A percentile compares a stretch with the other conserved stretches of the same genome.
Evolutionary conservation across 2,888 invertebrate genomes (phyloP).

Genomic region (Sarcophaga caerulescens): DNA sequence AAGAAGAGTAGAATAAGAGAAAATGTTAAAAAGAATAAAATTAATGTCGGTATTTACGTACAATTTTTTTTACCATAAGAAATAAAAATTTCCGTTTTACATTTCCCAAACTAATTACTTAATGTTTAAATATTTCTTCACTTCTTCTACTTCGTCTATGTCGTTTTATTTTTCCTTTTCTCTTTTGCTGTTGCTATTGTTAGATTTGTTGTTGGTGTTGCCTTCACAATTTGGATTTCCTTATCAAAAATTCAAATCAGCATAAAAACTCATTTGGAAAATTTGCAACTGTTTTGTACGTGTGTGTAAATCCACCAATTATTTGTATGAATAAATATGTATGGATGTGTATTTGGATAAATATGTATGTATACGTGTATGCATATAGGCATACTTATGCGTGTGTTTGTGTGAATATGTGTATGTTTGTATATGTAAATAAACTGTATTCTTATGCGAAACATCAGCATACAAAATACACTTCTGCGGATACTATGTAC

Average conservation of each 20-base stretch:
- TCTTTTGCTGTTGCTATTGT: constrained; percentile 2
- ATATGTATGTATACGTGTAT: constrained; percentile 1
- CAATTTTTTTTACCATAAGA: constrained; percentile 8
- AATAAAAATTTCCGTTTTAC: constrained; percentile 45
- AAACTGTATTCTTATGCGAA: too few relatives aligned
- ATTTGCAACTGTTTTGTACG: constrained; percentile 51
- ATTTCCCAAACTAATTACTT: constrained; percentile 62
- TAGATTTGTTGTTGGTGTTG: background rate
- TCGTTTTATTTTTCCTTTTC: background rate
- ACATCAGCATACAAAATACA: too few relatives aligned
- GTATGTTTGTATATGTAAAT: too few relatives aligned
- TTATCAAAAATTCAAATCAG: constrained; percentile 64
- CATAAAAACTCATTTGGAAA: constrained; percentile 64
- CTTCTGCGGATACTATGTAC: too few relatives aligned
- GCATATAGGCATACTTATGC: too few relatives aligned
- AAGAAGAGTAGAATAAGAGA: background rate
- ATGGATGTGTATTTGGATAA: constrained; percentile 25
- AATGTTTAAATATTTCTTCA: constrained; percentile 35
- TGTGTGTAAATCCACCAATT: background rate
- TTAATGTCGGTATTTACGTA: background rate
- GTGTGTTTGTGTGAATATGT: constrained; percentile 18
- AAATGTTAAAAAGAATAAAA: background rate
- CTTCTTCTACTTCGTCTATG: background rate
- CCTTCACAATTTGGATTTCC: constrained; percentile 23
- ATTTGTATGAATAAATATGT: constrained; percentile 26